Conservation (phyloP, 37 sponge, comb jelly and placozoan species). For the Axinella damicornis region DNA sequence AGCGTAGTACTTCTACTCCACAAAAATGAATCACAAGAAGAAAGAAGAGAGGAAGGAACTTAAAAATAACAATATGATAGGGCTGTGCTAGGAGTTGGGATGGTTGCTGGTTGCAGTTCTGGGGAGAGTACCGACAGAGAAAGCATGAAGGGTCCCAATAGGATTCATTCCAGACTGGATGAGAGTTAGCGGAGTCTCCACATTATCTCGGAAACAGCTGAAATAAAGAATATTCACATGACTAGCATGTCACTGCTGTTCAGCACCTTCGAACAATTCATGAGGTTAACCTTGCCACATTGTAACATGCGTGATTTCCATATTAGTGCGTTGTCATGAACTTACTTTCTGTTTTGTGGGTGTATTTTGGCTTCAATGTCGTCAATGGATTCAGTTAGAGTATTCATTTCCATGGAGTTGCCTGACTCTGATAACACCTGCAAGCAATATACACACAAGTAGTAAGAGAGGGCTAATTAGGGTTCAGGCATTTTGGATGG, state of each 20-base stretch:
- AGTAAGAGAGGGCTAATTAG: too few species aligned
- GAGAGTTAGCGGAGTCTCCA: slow-evolving; percentile 82
- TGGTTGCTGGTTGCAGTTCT: background rate
- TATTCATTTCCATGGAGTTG: slow-evolving; percentile 50
- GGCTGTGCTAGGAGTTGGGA: background rate
- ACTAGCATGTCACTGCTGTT: background rate
- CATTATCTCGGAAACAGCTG: slow-evolving; percentile 74
- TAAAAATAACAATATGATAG: background rate
- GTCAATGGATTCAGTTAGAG: slow-evolving; percentile 46
- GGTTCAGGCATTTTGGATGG: too few species aligned
- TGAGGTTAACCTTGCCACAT: too few species aligned
- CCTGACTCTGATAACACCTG: slow-evolving; percentile 55
- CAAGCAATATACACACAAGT: background rate
- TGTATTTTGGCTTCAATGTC: slow-evolving; percentile 36
- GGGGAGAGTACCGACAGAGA: slow-evolving; percentile 29
- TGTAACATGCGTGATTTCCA: background rate
- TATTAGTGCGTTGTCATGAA: background rate
- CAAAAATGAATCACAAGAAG: background rate
- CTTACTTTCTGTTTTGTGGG: slow-evolving; percentile 66
- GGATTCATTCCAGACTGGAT: slow-evolving; percentile 85
- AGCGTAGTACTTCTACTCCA: background rate
- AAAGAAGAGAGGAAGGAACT: slow-evolving; percentile 2
- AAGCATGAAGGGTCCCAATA: slow-evolving; percentile 72
- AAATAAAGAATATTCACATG: background rate
- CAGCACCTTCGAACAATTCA: too few species aligned